Evolutionary conservation across 2,797 vertebrate species (phyloP), one percentile per base, ranked within the genome.

Genomic region (Protonibea diacanthus): DNA sequence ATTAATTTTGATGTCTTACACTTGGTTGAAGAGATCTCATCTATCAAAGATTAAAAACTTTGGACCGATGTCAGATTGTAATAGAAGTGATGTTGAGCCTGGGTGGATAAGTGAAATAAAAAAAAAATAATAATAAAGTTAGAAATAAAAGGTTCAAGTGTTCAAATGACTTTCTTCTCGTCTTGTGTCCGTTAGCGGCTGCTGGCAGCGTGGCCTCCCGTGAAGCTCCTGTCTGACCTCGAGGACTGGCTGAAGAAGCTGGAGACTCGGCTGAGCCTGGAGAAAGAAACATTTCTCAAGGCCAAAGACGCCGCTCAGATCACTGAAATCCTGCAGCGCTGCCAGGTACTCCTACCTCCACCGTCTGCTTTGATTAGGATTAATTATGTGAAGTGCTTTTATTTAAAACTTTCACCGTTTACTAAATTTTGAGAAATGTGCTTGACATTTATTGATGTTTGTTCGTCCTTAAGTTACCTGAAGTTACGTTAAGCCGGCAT

Each of bases 171-270:
- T 29, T 57, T 68, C 14, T 38, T 66, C 12, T 61, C 52, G 21
- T 45, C 33, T 56, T 52, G 17, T 74, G 38, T 72, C 15, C 0
- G 5, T 47, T 13, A 92, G 93, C 70, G 49, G 62, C 94, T 97
- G 86, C 92, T 97, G 95, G 93, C 93, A 79, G 91, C 89, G 20
- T 89, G 96, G 91, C 94, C 96, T 0, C 96, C 95, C 0, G 80
- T 86, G 56, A 88, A 95, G 82, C 94, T 97, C 74, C 95, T 97
- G 90, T 85, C 92, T 20, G 95, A 96, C 38, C 89, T 97, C 75
- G 94, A 94, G 78, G 72, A 67, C 74, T 97, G 96, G 96, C 91
- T 97, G 92, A 74, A 90, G 56, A 67, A 80, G 2, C 88, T 93
- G 71, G 92, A 97, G 49, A 73, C 63, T 17, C 89, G 84, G 8